Conservation (phyloP, 2,113 vertebrate genomes). For the Choloepus hoffmanni region DNA sequence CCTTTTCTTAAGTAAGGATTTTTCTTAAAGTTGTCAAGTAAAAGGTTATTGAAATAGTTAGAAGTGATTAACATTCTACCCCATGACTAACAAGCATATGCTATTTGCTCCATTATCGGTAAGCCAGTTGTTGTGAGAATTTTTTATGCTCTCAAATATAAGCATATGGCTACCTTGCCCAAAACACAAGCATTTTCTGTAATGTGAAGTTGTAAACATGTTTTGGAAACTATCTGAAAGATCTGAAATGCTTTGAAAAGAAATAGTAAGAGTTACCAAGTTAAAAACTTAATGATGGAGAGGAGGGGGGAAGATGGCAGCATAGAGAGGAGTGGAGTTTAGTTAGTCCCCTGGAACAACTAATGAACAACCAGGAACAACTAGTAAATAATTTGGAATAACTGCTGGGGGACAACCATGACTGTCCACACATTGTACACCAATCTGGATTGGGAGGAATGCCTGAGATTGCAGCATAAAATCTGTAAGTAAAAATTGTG, state of each 20-base stretch:
- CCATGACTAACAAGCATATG: neutral
- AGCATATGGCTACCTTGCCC: neutral
- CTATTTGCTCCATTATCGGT: neutral
- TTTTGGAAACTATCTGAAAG: neutral
- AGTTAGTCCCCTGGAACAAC: too few species aligned
- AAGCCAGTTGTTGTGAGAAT: neutral
- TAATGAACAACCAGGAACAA: too few species aligned
- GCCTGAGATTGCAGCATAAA: too few species aligned
- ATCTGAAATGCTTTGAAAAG: neutral
- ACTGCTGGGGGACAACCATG: too few species aligned
- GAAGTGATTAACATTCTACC: neutral
- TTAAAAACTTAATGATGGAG: neutral
- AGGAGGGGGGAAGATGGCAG: too few species aligned
- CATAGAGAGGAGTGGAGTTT: too few species aligned
- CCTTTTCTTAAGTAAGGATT: neutral
- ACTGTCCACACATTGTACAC: too few species aligned
- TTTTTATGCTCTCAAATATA: neutral
- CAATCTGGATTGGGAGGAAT: too few species aligned
- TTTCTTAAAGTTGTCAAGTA: neutral
- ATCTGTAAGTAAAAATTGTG: too few species aligned
- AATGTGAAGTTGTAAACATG: neutral
- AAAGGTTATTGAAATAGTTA: neutral
- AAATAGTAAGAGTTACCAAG: neutral
- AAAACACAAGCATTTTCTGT: neutral
- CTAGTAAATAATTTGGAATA: too few species aligned